Conservation (phyloP, 2,888 invertebrate species). For the Horisme vitalbata region DNA sequence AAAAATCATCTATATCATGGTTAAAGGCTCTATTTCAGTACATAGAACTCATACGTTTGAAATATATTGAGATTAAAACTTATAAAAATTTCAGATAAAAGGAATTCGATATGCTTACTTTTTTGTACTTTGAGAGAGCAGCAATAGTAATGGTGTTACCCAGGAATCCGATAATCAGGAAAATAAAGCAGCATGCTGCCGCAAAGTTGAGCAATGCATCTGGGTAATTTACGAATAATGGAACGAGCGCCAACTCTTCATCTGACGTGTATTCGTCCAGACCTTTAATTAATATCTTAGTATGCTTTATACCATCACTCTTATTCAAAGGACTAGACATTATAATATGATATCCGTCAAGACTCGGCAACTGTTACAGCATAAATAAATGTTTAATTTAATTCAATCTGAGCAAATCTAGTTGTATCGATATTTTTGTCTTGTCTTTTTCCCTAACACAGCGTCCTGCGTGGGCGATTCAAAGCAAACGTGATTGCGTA, state of each 20-base stretch:
- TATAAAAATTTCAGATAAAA: too few species aligned
- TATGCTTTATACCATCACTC: not conserved
- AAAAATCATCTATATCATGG: too few species aligned
- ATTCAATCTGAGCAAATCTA: too few species aligned
- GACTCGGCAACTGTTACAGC: not conserved
- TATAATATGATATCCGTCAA: not conserved
- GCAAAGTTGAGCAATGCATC: conserved; percentile 11
- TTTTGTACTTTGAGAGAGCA: conserved; percentile 85
- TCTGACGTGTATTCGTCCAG: conserved; percentile 19
- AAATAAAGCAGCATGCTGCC: conserved; percentile 50
- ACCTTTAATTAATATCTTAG: conserved; percentile 8
- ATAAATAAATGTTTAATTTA: too few species aligned
- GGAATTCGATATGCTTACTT: conserved; percentile 18
- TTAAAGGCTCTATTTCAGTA: too few species aligned
- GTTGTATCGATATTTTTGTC: too few species aligned
- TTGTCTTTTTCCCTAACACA: too few species aligned
- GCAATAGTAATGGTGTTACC: conserved; percentile 87
- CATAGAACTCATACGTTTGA: too few species aligned
- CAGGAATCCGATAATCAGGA: conserved; percentile 86
- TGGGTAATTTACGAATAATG: conserved; percentile 17
- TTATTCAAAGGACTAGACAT: conserved; percentile 1
- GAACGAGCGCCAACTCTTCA: conserved; percentile 9
- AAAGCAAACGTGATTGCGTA: too few species aligned
- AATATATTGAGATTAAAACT: too few species aligned
- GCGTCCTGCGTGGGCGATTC: too few species aligned